Base-by-base conservation (phyloP, 2,888 invertebrate species). In the Papilio elwesi region DNA sequence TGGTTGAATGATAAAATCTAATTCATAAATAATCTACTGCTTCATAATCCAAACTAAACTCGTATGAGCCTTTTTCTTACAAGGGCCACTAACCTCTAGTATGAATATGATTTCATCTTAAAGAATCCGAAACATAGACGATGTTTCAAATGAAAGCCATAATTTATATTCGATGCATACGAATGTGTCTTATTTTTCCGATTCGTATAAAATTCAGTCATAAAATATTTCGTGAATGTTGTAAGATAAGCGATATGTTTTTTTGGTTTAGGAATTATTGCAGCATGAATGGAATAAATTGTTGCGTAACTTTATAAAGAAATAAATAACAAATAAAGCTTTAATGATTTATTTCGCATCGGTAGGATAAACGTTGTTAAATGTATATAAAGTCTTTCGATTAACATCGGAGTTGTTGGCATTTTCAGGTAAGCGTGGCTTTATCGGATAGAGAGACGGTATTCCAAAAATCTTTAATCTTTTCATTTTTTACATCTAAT, bases 131-230 rank as follows among this genome's bases (percentile, higher is more conserved):
- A 26, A 11, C 0, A 36, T 13, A 38, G 6, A 38, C 13, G 59
- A 38, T 59, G 38, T 59, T 59, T 59, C 9, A 59, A 13, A 59
- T 38, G 59, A 59, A 59, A 12, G 15, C n/a, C 15, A 15, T n/a
- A 16, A 67, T 53, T 53, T 43, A 15, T 67, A 53, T 53, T 67
- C 67, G 55, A 67, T 67, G 67, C 67, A 55, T 67, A 67, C 16
- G 16, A 67, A 67, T 67, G 59, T 55, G 1, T 26, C 10, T 13
- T 43, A 53, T 67, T 38, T 53, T 47, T n/a, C 8, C 52, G 52
- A 67, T 43, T 52, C 52, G n/a, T 66, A 51, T 66, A 66, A 66
- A 51, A 51, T 51, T 36, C 15, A 15, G 13, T 38, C 36, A 36
- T 67, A 67, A 67, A 67, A 67, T 12, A 52, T 53, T 15, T 62